Percentiles rank a stretch among this genome's conserved stretches.
Evolutionary conservation across 1,140 invertebrate genomes (phyloP).

Genomic region (Chrysoperla carnea): DNA sequence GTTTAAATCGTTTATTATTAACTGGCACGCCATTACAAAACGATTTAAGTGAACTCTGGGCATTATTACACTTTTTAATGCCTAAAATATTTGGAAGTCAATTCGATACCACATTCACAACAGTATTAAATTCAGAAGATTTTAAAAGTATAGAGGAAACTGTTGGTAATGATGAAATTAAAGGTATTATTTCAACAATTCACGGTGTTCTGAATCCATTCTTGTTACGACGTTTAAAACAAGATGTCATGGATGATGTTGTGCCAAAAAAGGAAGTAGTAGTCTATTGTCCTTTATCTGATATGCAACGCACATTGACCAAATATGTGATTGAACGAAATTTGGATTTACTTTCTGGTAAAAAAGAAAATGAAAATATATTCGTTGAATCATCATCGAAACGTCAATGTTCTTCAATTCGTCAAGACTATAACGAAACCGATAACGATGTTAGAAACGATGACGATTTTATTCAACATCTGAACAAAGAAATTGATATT

Average conservation of each 20-base stretch:
- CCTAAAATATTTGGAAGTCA: conserved; percentile 53
- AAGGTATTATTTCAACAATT: conserved; percentile 34
- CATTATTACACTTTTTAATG: conserved; percentile 51
- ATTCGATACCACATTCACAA: conserved; percentile 33
- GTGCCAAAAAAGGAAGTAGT: conserved; percentile 45
- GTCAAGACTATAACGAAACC: too few relatives aligned
- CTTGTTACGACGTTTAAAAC: conserved; percentile 45
- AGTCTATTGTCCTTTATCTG: conserved; percentile 42
- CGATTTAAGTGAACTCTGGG: conserved; percentile 54
- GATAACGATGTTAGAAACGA: too few relatives aligned
- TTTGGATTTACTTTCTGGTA: conserved; percentile 3
- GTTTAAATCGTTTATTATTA: conserved; percentile 35
- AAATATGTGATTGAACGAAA: conserved; percentile 22
- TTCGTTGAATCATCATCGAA: too few relatives aligned
- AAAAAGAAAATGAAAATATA: too few relatives aligned
- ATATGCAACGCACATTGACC: conserved; percentile 41
- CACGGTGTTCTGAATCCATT: conserved; percentile 50
- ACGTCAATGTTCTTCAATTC: too few relatives aligned
- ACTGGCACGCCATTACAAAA: conserved; percentile 71
- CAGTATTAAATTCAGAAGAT: conserved; percentile 40
- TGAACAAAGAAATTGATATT: too few relatives aligned
- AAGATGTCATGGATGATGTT: conserved; percentile 40
- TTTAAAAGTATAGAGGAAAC: conserved; percentile 26
- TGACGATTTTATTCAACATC: too few relatives aligned
- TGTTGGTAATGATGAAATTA: conserved; percentile 35